Conservation (phyloP, 2,888 invertebrate genomes). For the Tryphoninae sp. region DNA sequence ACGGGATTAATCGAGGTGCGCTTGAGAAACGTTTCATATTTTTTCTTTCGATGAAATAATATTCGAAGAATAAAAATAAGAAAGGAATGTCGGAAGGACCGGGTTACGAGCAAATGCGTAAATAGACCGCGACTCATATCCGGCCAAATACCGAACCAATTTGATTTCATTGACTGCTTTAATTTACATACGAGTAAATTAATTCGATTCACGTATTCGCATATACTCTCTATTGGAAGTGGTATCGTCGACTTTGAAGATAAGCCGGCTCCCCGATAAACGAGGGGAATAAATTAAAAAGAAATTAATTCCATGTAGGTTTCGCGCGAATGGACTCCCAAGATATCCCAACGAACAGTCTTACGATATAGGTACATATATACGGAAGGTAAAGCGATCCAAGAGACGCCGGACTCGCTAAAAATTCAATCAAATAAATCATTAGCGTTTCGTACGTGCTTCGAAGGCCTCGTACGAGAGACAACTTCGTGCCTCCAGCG, state of each 20-base stretch:
- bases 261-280: constrained; percentile 60
- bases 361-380: background rate
- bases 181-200: constrained; percentile 17
- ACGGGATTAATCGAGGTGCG: background rate
- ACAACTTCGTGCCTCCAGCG: constrained; percentile 14
- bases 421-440: constrained; percentile 69
- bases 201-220: constrained; percentile 57
- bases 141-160: constrained; percentile 22
- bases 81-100: background rate
- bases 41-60: constrained; percentile 1
- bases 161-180: constrained; percentile 28
- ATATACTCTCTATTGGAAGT: constrained; percentile 16
- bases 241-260: constrained; percentile 61
- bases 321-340: constrained; percentile 8
- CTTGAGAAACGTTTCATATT: background rate
- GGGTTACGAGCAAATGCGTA: background rate
- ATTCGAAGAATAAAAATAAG: background rate
- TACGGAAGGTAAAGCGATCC: constrained; percentile 20
- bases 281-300: constrained; percentile 54
- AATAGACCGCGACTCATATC: constrained; percentile 18
- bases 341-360: background rate
- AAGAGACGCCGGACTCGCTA: constrained; percentile 50
- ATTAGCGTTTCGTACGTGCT: constrained; percentile 65
- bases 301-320: constrained; percentile 52
- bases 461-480: constrained; percentile 43